Evolutionary conservation across 2,888 invertebrate genomes (phyloP).

Genomic region (Anarsia innoxiella): DNA sequence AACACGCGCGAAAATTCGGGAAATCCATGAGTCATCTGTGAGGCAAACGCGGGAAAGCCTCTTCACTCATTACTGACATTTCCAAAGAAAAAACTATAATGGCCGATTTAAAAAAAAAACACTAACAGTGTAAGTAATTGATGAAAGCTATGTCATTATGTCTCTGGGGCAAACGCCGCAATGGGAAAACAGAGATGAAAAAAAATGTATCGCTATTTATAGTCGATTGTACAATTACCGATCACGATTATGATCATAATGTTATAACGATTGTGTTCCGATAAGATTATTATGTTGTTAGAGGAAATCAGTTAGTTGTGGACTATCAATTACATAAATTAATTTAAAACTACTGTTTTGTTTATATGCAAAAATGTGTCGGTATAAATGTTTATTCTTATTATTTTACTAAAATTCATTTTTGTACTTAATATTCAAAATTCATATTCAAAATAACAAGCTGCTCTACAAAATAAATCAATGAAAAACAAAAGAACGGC

Average conservation of each 20-base stretch:
- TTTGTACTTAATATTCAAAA: no score
- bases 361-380: no score
- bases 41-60: conserved; percentile 59
- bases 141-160: conserved; percentile 53
- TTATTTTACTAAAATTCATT: no score
- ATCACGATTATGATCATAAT: conserved; percentile 1
- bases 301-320: no score
- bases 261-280: no score
- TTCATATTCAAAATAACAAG: no score
- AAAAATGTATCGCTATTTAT: conserved; percentile 3
- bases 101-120: conserved; percentile 5
- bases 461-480: neutral
- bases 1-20: conserved; percentile 49
- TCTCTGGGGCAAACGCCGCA: conserved; percentile 23
- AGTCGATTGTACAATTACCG: neutral
- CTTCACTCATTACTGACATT: conserved; percentile 27
- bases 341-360: no score
- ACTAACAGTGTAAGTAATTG: conserved; percentile 17
- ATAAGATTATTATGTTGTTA: no score
- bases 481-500: neutral
- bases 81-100: conserved; percentile 3
- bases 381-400: no score
- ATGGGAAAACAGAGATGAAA: conserved; percentile 32
- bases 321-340: no score
- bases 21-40: conserved; percentile 64